phyloP scores from a whole-genome alignment of 92 coral and sea anemone species.

The Isaurus tuberculatus region DNA sequence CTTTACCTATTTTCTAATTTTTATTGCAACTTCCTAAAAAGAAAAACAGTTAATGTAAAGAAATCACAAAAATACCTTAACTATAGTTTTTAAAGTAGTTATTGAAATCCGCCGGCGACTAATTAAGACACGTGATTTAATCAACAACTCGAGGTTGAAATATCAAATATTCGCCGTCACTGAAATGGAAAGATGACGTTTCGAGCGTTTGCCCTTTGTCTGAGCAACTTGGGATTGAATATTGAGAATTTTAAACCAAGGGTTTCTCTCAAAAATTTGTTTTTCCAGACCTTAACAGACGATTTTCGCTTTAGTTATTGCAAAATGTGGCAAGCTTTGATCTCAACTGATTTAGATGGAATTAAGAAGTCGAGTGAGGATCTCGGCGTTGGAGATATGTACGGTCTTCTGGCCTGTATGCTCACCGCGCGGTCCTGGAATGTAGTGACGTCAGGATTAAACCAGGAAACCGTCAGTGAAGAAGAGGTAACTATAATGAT shows the following conservation, averaged over 20 bases:
- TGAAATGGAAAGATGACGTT: too few species aligned
- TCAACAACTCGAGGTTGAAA: too few species aligned
- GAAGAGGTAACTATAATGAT: constrained; percentile 66
- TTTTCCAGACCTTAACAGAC: constrained; percentile 69
- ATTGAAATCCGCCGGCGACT: too few species aligned
- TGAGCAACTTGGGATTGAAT: too few species aligned
- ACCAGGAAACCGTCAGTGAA: constrained; percentile 78
- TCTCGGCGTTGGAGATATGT: constrained; percentile 90
- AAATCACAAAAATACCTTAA: too few species aligned
- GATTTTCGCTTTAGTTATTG: constrained; percentile 96
- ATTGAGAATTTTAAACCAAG: neutral
- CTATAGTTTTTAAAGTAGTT: too few species aligned
- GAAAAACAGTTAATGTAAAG: too few species aligned
- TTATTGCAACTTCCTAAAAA: neutral
- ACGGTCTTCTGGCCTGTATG: constrained; percentile 93
- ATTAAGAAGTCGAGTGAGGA: constrained; percentile 83
- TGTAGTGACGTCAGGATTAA: constrained; percentile 87
- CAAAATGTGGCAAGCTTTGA: constrained; percentile 95
- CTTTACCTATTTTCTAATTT: too few species aligned
- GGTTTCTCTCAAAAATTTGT: constrained; percentile 43
- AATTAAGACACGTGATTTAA: too few species aligned
- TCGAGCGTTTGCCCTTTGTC: too few species aligned
- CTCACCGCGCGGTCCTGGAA: constrained; percentile 96
- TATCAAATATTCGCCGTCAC: too few species aligned
- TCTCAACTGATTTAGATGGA: constrained; percentile 88